phyloP scores from a whole-genome alignment of 1,140 invertebrate genomes.

The Drosophila nasuta region DNA sequence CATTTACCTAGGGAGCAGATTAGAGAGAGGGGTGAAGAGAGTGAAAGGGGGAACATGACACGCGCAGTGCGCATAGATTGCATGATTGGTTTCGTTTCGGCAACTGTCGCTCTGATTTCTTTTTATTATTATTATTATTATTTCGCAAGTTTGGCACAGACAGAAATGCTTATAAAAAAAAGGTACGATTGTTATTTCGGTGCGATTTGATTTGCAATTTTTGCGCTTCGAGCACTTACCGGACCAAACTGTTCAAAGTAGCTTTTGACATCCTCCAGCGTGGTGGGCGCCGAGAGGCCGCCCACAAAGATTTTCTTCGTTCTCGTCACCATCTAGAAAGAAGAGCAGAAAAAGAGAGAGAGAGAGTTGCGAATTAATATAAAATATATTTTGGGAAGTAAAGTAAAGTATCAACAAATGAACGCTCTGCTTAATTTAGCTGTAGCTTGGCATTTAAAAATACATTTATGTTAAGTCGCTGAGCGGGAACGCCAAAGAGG shows the following conservation, averaged over 20 bases:
- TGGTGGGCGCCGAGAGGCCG: slow-evolving; percentile 99
- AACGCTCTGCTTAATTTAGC: slow-evolving; percentile 52
- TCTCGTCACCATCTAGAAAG: slow-evolving; percentile 98
- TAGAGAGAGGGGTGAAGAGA: background rate
- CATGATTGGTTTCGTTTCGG: slow-evolving; percentile 67
- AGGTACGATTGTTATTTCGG: background rate
- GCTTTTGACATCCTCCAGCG: slow-evolving; percentile 99
- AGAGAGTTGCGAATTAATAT: background rate
- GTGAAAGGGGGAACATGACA: slow-evolving; percentile 5
- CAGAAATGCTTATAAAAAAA: slow-evolving; percentile 11
- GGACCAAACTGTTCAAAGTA: slow-evolving; percentile 99
- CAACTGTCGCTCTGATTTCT: slow-evolving; percentile 71
- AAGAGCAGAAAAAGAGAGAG: background rate
- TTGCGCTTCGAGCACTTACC: slow-evolving; percentile 89
- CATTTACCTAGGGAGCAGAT: slow-evolving; percentile 12
- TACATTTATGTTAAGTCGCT: slow-evolving; percentile 59
- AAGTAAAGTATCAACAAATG: slow-evolving; percentile 43
- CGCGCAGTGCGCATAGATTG: slow-evolving; percentile 67
- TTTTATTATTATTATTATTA: slow-evolving; percentile 73
- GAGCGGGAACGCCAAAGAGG: background rate
- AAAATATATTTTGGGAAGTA: background rate
- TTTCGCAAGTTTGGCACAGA: slow-evolving; percentile 51
- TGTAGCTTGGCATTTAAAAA: slow-evolving; percentile 70
- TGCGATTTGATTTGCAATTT: background rate
- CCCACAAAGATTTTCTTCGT: slow-evolving; percentile 99